phyloP scores from a whole-genome alignment of 1,140 invertebrate species.

The Apolygus lucorum region DNA sequence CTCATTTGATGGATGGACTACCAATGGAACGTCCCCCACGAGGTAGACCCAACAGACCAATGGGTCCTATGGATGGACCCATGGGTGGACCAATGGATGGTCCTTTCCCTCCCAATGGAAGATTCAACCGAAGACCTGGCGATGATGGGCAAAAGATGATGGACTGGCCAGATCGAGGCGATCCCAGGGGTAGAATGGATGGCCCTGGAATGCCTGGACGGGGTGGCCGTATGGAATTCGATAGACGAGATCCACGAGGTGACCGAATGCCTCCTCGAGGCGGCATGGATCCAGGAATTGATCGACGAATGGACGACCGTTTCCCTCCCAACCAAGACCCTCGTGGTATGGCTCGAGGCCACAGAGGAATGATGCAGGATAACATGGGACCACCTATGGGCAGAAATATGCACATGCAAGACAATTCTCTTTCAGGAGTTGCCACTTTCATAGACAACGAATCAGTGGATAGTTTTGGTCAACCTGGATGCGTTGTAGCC shows the following conservation, averaged over 20 bases:
- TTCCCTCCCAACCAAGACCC: slow-evolving; percentile 2
- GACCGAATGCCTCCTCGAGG: background rate
- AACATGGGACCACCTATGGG: background rate
- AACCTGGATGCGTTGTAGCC: slow-evolving; percentile 70
- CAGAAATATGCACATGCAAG: background rate
- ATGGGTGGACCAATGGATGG: background rate
- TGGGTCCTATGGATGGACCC: background rate
- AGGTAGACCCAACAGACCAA: too few species aligned
- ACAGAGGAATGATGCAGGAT: too few species aligned
- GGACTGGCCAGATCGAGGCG: background rate
- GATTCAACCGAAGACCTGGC: background rate
- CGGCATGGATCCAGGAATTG: background rate
- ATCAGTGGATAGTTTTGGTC: slow-evolving; percentile 54
- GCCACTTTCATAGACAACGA: slow-evolving; percentile 23
- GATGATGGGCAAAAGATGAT: background rate
- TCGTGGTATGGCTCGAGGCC: background rate
- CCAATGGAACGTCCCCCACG: background rate
- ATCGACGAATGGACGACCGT: background rate
- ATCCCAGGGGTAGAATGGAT: background rate
- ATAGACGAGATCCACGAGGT: background rate
- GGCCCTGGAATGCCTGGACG: background rate
- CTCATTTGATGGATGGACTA: background rate
- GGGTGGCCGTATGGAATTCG: background rate
- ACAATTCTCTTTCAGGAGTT: background rate
- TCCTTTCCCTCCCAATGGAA: background rate